These are phyloP conservation scores for Hystrix brachyura DNA, from an alignment of 2,113 vertebrate species.

Conservation along the genomic window DNA sequence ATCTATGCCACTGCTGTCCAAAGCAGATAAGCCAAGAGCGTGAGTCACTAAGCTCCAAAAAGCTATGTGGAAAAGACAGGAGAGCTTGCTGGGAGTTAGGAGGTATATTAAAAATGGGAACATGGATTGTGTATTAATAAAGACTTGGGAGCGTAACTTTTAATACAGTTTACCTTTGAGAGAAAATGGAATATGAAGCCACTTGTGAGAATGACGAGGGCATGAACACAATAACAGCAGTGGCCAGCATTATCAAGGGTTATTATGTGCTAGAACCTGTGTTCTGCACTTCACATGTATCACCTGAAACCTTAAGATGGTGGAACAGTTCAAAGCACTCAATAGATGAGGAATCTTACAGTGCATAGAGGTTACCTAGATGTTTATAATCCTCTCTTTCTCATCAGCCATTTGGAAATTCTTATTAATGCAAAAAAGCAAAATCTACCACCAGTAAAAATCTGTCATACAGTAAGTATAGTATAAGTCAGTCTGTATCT, in stretches of 20 bases:
- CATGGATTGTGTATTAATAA: neutral
- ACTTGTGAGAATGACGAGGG: neutral
- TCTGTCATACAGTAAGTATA: neutral
- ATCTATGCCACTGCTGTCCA: neutral
- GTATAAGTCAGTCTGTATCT: neutral
- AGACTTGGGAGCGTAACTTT: neutral
- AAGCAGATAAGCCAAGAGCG: neutral
- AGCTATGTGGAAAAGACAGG: neutral
- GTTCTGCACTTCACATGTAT: neutral
- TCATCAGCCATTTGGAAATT: neutral
- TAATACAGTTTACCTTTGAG: neutral
- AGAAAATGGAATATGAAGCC: neutral
- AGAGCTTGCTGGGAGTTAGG: neutral
- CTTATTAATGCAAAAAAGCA: neutral
- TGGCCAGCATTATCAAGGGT: neutral
- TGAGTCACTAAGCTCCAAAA: neutral
- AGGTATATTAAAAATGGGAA: neutral
- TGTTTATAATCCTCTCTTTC: neutral
- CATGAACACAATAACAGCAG: neutral
- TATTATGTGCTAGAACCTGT: neutral
- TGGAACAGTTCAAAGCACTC: neutral
- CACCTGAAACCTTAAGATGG: neutral
- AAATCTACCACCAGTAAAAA: neutral
- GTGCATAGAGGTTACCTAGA: neutral
- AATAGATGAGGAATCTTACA: neutral